Conservation (phyloP, 2,113 vertebrate genomes). For the Ctenomys sociabilis region DNA sequence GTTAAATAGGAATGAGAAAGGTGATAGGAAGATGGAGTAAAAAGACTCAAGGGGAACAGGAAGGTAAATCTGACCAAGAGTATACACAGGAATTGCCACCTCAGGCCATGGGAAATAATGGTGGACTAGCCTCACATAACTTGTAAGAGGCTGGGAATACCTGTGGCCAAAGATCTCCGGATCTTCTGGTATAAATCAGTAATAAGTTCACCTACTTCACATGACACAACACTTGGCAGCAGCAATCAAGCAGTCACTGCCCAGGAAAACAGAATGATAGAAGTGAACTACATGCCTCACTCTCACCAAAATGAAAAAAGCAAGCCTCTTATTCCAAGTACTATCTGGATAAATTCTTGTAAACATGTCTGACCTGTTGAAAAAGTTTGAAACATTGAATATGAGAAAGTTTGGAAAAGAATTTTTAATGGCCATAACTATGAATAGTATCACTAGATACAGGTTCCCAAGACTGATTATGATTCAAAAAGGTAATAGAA, state of each 20-base stretch:
- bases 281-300: neutral
- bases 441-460: neutral
- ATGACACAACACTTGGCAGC: neutral
- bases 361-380: neutral
- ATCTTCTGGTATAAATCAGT: neutral
- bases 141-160: neutral
- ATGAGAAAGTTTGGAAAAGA: neutral
- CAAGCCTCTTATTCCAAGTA: neutral
- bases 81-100: neutral
- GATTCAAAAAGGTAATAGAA: neutral
- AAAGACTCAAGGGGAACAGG: neutral
- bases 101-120: neutral
- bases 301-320: neutral
- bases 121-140: neutral
- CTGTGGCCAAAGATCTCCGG: neutral
- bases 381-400: neutral
- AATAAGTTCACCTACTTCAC: neutral
- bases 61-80: neutral
- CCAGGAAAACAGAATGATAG: neutral
- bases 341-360: neutral
- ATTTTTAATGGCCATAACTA: neutral
- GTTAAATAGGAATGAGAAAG: neutral
- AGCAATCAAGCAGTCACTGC: neutral
- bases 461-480: neutral
- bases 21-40: neutral